Conservation (phyloP, 2,888 invertebrate species). For the Ceraclea dissimilis region DNA sequence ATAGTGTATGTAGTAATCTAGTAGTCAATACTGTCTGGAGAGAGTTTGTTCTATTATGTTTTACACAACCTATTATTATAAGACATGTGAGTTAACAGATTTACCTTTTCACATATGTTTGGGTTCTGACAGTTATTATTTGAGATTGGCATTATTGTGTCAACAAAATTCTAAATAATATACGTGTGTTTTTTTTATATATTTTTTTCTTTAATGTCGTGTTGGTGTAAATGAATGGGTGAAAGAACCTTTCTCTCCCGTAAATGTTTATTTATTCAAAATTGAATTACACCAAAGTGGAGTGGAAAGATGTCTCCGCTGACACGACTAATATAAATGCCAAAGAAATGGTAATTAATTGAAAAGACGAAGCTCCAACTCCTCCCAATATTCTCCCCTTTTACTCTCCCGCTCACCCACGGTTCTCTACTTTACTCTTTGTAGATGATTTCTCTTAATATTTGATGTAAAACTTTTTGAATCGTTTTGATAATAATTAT, state of each 20-base stretch:
- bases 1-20: too few species aligned
- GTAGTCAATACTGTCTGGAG: too few species aligned
- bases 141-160: too few species aligned
- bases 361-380: constrained; percentile 19
- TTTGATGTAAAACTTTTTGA: constrained; percentile 6
- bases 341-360: constrained; percentile 25
- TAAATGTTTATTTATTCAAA: constrained; percentile 17
- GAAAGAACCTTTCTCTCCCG: constrained; percentile 17
- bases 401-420: neutral
- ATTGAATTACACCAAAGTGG: constrained; percentile 22
- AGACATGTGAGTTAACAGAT: too few species aligned
- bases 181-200: too few species aligned
- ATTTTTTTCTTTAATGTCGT: too few species aligned
- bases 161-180: neutral
- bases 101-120: too few species aligned
- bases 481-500: constrained; percentile 1
- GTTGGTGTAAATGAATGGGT: constrained; percentile 4
- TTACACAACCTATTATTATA: too few species aligned
- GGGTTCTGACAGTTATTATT: too few species aligned
- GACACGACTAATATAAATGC: constrained; percentile 26
- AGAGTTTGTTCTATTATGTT: too few species aligned
- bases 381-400: neutral
- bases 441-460: neutral
- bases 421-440: neutral
- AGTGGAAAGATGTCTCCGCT: constrained; percentile 22